phyloP scores from a whole-genome alignment of 2,113 vertebrate species.

The rabbit (Oryctolagus cuniculus) region mOryCun1.1 NC_091439.1:97384001-97384500 shows the following conservation, averaged over 20 bases:
- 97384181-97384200: constrained; percentile 21
- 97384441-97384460: too few relatives aligned
- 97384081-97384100: background rate
- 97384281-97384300: background rate
- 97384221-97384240: background rate
- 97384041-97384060: constrained; percentile 37
- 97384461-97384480: too few relatives aligned
- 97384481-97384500: too few relatives aligned
- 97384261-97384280: background rate
- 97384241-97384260: constrained; percentile 20
- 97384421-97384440: too few relatives aligned
- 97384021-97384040: background rate
- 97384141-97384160: constrained; percentile 9
- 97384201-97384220: constrained; percentile 46
- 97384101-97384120: constrained; percentile 13
- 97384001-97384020: too few relatives aligned
- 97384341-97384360: constrained; percentile 46
- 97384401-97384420: too few relatives aligned
- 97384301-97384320: background rate
- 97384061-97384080: background rate
- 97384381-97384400: background rate
- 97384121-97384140: background rate
- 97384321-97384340: constrained; percentile 2
- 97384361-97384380: background rate
- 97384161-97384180: constrained; percentile 52